These are phyloP conservation scores for Nesoenas mayeri DNA, from an alignment of 2,113 vertebrate species.

Conservation along the genomic window DNA sequence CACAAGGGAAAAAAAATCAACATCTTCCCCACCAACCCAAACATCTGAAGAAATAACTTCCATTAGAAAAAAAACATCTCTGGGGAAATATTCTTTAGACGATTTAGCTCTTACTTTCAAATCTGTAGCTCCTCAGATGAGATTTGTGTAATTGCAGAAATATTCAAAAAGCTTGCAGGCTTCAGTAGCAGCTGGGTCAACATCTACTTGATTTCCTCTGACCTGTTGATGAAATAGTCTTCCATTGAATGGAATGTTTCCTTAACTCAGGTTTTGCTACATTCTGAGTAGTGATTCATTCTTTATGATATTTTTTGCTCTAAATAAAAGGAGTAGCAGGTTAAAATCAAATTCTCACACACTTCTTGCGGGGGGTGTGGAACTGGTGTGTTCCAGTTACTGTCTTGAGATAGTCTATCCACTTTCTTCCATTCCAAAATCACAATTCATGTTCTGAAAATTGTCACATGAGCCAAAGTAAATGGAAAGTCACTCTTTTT, in stretches of 20 bases:
- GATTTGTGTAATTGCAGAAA: constrained; percentile 11
- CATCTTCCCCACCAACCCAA: neutral
- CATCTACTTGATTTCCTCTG: neutral
- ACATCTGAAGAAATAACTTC: neutral
- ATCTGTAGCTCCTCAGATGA: neutral
- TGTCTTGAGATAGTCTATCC: neutral
- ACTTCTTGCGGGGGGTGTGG: fast-evolving
- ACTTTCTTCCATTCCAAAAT: neutral
- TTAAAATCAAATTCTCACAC: neutral
- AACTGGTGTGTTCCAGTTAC: neutral
- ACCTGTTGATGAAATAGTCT: neutral
- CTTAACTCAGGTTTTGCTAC: neutral
- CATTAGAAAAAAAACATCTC: neutral
- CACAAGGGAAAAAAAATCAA: neutral
- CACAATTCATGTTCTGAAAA: neutral
- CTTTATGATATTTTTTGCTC: neutral
- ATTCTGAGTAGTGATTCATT: neutral
- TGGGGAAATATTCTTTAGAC: neutral
- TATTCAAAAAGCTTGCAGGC: neutral
- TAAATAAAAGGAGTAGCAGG: neutral
- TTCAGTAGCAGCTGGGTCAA: constrained; percentile 33
- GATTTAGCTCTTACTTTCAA: constrained; percentile 1
- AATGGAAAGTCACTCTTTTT: neutral
- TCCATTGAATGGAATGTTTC: neutral
- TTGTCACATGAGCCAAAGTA: neutral